Conservation (phyloP, 2,888 invertebrate genomes). For the Plebejus argus region DNA sequence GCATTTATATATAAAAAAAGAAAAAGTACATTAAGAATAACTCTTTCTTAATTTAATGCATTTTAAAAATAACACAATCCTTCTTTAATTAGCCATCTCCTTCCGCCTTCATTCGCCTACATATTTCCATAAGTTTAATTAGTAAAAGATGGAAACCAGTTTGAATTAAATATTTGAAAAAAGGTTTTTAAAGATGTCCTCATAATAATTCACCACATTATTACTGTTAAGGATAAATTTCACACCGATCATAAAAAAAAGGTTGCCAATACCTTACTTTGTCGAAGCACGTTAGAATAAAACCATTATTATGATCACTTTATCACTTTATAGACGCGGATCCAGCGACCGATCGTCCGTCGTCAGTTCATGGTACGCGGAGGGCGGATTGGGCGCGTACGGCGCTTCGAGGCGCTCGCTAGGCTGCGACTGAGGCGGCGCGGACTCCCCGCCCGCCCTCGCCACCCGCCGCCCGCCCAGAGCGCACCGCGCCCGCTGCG, state of each 20-base stretch:
- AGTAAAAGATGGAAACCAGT: background rate
- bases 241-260: conserved; percentile 17
- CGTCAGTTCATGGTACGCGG: conserved; percentile 39
- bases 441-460: conserved; percentile 34
- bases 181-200: background rate
- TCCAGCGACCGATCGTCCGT: conserved; percentile 17
- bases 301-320: conserved; percentile 37
- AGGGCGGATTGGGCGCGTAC: conserved; percentile 34
- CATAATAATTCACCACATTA: background rate
- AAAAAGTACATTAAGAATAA: background rate
- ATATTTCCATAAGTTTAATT: background rate
- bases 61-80: background rate
- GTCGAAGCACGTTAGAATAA: conserved; percentile 32
- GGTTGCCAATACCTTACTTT: conserved; percentile 28
- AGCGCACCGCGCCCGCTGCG: conserved; percentile 35
- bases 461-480: conserved; percentile 31
- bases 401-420: conserved; percentile 39
- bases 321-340: conserved; percentile 33
- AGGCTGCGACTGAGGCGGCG: conserved; percentile 39
- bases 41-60: background rate
- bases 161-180: background rate
- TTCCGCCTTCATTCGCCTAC: background rate
- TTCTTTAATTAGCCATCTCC: background rate
- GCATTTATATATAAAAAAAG: background rate
- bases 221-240: background rate